phyloP scores from a whole-genome alignment of 2,888 invertebrate genomes.

The Adela reaumurella region DNA sequence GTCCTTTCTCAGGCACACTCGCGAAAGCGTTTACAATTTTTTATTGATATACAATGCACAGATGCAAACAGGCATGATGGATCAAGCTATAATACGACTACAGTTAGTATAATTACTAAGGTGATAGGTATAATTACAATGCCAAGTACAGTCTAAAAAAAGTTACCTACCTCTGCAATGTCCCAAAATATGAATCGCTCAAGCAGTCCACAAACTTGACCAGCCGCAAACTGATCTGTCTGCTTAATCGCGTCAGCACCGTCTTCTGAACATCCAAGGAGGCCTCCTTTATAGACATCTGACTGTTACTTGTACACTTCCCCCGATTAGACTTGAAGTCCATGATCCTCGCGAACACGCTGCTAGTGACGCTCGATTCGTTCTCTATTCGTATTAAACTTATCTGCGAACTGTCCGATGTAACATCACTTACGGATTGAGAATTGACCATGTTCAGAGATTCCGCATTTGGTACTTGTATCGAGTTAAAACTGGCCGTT shows the following conservation, averaged over 20 bases:
- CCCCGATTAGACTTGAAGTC: slow-evolving; percentile 3
- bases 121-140: too few species aligned
- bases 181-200: slow-evolving; percentile 79
- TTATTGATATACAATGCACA: too few species aligned
- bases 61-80: too few species aligned
- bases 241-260: slow-evolving; percentile 70
- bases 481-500: not conserved
- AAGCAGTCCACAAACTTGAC: slow-evolving; percentile 78
- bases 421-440: not conserved
- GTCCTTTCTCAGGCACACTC: too few species aligned
- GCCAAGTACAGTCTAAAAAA: too few species aligned
- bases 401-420: slow-evolving; percentile 13
- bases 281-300: slow-evolving; percentile 49
- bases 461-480: not conserved
- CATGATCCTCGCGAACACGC: not conserved
- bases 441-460: not conserved
- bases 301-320: slow-evolving; percentile 18
- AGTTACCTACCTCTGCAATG: slow-evolving; percentile 70
- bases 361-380: slow-evolving; percentile 16
- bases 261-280: slow-evolving; percentile 74
- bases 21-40: too few species aligned
- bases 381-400: slow-evolving; percentile 28
- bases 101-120: too few species aligned
- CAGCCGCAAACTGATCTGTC: slow-evolving; percentile 72
- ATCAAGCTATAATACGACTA: too few species aligned